Conservation (phyloP, 2,888 invertebrate species). For the Nymphalis polychloros region DNA sequence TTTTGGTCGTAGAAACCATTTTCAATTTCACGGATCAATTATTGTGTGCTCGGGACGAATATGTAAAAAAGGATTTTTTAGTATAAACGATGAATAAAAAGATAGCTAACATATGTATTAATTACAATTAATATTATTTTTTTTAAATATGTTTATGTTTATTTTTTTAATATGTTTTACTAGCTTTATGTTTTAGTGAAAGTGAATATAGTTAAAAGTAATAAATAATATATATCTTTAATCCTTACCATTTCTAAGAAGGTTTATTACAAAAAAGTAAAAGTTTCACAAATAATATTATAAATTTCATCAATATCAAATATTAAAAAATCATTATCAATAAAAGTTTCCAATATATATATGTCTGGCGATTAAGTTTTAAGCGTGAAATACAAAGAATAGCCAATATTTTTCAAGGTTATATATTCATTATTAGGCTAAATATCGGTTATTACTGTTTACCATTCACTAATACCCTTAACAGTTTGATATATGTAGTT, state of each 20-base stretch:
- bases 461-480: constrained; percentile 15
- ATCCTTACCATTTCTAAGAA: no score
- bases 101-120: constrained; percentile 41
- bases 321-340: no score
- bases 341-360: no score
- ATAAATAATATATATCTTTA: no score
- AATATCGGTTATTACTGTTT: constrained; percentile 36
- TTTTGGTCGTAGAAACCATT: constrained; percentile 79
- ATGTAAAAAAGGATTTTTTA: constrained; percentile 79
- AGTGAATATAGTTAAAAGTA: no score
- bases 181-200: no score
- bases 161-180: no score
- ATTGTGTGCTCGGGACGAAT: constrained; percentile 79
- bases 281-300: no score
- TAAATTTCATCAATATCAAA: no score
- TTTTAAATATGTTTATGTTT: no score
- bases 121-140: not conserved
- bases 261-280: no score
- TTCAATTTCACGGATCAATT: constrained; percentile 81
- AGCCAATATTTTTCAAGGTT: not conserved
- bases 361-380: no score
- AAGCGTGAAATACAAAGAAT: not conserved
- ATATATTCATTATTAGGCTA: not conserved
- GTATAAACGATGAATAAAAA: constrained; percentile 75
- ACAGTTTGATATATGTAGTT: constrained; percentile 1